These are phyloP conservation scores for Drepana falcataria DNA, from an alignment of 2,888 invertebrate species.

Conservation along the genomic window DNA sequence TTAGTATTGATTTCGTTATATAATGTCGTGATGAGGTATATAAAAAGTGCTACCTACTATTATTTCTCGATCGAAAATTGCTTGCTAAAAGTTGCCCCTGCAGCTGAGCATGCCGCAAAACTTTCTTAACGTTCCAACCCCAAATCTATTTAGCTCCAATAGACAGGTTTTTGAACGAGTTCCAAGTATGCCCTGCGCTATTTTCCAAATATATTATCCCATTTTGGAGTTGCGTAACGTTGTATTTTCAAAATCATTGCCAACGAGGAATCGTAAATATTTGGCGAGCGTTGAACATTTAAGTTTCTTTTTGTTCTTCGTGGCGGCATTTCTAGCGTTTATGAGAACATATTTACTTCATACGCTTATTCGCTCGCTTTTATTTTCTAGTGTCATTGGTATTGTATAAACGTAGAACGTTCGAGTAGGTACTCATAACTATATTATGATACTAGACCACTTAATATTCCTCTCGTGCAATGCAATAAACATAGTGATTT, in stretches of 20 bases:
- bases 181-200: conserved; percentile 43
- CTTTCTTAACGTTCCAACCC: conserved; percentile 22
- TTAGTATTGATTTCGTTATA: too few species aligned
- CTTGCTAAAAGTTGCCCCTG: conserved; percentile 35
- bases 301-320: too few species aligned
- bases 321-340: too few species aligned
- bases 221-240: conserved; percentile 27
- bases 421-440: background rate
- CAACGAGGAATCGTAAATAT: conserved; percentile 15
- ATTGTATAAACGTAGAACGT: background rate
- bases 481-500: conserved; percentile 22
- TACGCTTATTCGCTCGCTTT: too few species aligned
- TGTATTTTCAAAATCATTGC: conserved; percentile 17
- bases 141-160: conserved; percentile 40
- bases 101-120: conserved; percentile 31
- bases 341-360: too few species aligned
- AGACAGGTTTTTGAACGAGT: conserved; percentile 44
- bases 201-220: conserved; percentile 42
- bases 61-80: conserved; percentile 33
- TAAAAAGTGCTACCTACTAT: conserved; percentile 23
- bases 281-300: background rate
- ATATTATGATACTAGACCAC: background rate
- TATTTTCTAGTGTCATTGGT: background rate
- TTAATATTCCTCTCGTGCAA: conserved; percentile 4
- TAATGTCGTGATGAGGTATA: background rate